Conservation (phyloP, 2,888 invertebrate genomes). For the Spicauda simplicius region DNA sequence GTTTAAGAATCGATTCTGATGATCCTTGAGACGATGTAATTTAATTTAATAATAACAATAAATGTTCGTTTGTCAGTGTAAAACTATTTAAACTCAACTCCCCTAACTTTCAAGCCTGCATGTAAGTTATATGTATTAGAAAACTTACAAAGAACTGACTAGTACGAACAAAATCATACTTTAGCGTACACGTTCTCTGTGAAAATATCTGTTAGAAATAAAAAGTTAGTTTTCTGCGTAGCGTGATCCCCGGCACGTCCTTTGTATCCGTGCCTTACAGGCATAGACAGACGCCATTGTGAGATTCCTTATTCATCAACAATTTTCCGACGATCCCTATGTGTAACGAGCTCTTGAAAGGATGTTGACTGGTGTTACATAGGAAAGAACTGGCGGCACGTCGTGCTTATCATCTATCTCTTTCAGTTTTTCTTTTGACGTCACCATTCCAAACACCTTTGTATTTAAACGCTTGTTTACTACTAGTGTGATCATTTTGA, state of each 20-base stretch:
- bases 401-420: slow-evolving; percentile 22
- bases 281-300: slow-evolving; percentile 34
- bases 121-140: background rate
- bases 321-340: slow-evolving; percentile 34
- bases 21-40: background rate
- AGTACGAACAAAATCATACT: background rate
- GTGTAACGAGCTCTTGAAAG: slow-evolving; percentile 34
- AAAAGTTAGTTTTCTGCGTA: slow-evolving; percentile 29
- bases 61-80: background rate
- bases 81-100: background rate
- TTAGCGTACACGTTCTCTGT: slow-evolving; percentile 1
- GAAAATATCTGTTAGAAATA: slow-evolving; percentile 17
- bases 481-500: too few relatives aligned
- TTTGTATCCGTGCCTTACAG: slow-evolving; percentile 32
- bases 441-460: background rate
- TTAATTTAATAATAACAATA: background rate
- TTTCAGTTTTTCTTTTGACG: slow-evolving; percentile 11
- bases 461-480: background rate
- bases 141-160: background rate
- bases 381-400: slow-evolving; percentile 25
- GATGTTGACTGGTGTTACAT: slow-evolving; percentile 34
- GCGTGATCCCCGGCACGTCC: slow-evolving; percentile 26
- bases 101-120: background rate
- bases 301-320: slow-evolving; percentile 35
- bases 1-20: too few relatives aligned